phyloP scores from a whole-genome alignment of 2,888 invertebrate species.

The Cheilosia vulpina region DNA sequence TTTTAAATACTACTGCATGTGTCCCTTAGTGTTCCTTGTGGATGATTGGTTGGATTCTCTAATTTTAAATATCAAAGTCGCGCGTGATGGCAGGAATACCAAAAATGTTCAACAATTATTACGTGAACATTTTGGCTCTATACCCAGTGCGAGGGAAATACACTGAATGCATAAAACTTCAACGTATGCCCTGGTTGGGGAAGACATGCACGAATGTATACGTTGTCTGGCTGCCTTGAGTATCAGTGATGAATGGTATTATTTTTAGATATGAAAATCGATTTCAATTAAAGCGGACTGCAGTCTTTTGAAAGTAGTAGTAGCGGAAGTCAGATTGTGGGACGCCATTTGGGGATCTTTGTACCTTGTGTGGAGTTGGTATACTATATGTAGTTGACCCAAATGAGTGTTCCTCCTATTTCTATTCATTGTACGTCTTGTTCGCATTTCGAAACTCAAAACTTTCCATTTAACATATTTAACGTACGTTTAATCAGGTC shows the following conservation, averaged over 20 bases:
- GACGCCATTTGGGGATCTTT: no score
- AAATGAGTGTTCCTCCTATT: no score
- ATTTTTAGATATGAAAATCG: background rate
- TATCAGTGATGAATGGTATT: background rate
- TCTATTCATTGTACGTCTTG: background rate
- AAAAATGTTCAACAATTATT: conserved; percentile 22
- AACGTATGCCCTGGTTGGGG: background rate
- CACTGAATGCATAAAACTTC: conserved; percentile 52
- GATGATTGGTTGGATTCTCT: conserved; percentile 16
- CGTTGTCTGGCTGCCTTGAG: background rate
- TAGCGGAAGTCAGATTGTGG: background rate
- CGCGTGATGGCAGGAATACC: conserved; percentile 41
- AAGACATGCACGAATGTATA: background rate
- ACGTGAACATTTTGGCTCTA: conserved; percentile 14
- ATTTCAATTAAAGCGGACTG: background rate
- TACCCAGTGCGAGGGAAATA: conserved; percentile 14
- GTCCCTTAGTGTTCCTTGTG: conserved; percentile 17
- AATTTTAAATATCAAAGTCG: conserved; percentile 57
- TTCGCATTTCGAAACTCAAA: background rate
- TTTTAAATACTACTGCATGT: conserved; percentile 20
- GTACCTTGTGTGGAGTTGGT: no score
- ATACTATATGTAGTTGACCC: no score
- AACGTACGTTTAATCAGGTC: background rate
- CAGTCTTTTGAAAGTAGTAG: background rate
- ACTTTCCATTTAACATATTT: background rate